A percentile compares a stretch with the other conserved stretches of the same genome.
These are phyloP conservation scores for Oscheius sp. DNA, from an alignment of 2,888 invertebrate species.

Conservation along the genomic window DNA sequence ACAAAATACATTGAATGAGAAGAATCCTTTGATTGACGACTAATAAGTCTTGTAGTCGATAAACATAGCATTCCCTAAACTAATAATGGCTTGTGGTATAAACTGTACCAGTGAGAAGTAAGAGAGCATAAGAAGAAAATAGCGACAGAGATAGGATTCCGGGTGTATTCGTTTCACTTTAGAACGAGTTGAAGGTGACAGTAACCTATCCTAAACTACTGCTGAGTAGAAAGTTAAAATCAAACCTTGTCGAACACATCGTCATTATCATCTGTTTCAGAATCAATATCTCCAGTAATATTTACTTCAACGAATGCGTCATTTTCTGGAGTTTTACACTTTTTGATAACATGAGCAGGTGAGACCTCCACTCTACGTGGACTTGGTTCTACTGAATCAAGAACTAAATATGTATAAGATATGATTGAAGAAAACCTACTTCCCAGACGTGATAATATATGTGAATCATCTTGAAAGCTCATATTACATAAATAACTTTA, in stretches of 20 bases:
- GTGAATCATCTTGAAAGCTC: slow-evolving; percentile 55
- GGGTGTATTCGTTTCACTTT: not conserved
- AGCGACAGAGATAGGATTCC: slow-evolving; percentile 7
- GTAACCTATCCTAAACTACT: slow-evolving; percentile 1
- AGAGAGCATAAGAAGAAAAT: slow-evolving; percentile 7
- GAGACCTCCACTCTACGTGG: slow-evolving; percentile 41
- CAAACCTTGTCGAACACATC: slow-evolving; percentile 23
- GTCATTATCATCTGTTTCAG: slow-evolving; percentile 41
- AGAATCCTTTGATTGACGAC: not conserved
- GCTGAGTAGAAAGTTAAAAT: not conserved
- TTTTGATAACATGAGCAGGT: not conserved
- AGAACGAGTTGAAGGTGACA: not conserved
- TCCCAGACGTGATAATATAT: slow-evolving; percentile 57
- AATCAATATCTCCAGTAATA: slow-evolving; percentile 31
- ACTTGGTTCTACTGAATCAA: slow-evolving; percentile 54
- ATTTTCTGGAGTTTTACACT: slow-evolving; percentile 19
- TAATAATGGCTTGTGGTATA: no score
- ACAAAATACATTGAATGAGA: not conserved
- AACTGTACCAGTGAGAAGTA: slow-evolving; percentile 13
- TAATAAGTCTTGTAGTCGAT: not conserved
- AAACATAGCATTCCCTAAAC: slow-evolving; percentile 1
- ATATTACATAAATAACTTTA: no score
- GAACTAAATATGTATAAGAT: slow-evolving; percentile 46
- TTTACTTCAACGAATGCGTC: slow-evolving; percentile 49
- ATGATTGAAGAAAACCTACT: slow-evolving; percentile 48